A percentile compares a stretch with the other conserved stretches of the same genome.
Conservation (phyloP, 2,113 vertebrate genomes). For the Solea senegalensis region DNA sequence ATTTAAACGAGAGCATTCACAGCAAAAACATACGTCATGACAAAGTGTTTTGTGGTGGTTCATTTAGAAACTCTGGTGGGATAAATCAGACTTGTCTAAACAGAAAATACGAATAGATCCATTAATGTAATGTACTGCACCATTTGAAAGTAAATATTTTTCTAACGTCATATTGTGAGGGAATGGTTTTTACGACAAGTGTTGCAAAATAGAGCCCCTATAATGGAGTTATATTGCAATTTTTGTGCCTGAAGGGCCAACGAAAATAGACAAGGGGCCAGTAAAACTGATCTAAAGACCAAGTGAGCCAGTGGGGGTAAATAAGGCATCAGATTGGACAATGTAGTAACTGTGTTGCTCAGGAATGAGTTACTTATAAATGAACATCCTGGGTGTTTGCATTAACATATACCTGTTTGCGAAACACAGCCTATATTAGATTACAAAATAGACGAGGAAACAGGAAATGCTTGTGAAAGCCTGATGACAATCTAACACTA, state of each 20-base stretch:
- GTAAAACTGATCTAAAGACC: background rate
- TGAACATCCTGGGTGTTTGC: background rate
- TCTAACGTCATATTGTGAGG: background rate
- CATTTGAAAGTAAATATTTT: background rate
- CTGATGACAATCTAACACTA: background rate
- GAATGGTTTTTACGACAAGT: background rate
- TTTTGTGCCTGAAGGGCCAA: background rate
- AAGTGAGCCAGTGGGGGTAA: background rate
- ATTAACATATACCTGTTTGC: background rate
- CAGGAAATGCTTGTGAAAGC: background rate
- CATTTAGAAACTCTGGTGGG: no score
- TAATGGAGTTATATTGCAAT: background rate
- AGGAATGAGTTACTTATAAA: constrained; percentile 1
- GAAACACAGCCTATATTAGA: background rate
- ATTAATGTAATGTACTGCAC: background rate
- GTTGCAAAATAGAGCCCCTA: background rate
- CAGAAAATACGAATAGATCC: background rate
- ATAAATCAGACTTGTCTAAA: no score
- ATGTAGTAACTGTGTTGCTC: constrained; percentile 8
- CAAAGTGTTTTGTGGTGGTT: no score
- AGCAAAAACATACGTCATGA: no score
- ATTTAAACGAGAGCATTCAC: no score
- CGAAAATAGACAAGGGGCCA: background rate
- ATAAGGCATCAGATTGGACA: background rate
- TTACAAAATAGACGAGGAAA: background rate